A percentile compares a stretch with the other conserved stretches of the same genome.
phyloP scores from a whole-genome alignment of 2,888 invertebrate species.

The Abrostola triplasia region DNA sequence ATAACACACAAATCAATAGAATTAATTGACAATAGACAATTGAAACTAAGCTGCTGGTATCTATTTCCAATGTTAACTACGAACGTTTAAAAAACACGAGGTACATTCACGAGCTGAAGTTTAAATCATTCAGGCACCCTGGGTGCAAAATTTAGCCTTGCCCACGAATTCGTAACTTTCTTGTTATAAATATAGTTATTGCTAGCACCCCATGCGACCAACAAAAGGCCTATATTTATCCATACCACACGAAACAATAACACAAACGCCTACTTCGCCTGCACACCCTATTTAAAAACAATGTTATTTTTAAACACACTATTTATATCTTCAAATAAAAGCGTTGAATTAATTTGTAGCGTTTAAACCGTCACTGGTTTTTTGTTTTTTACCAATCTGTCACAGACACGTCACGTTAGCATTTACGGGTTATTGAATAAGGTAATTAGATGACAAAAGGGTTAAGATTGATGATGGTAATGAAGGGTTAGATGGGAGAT shows the following conservation, averaged over 20 bases:
- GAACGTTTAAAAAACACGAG: too few relatives aligned
- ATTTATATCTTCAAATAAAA: constrained; percentile 32
- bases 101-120: too few relatives aligned
- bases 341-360: constrained; percentile 44
- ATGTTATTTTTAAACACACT: constrained; percentile 36
- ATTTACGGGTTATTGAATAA: constrained; percentile 51
- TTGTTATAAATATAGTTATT: too few relatives aligned
- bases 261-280: constrained; percentile 1
- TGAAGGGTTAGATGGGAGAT: background rate
- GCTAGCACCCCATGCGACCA: background rate
- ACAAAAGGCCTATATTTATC: background rate
- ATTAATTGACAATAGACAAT: too few relatives aligned
- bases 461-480: constrained; percentile 34
- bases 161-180: too few relatives aligned
- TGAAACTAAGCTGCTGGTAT: too few relatives aligned
- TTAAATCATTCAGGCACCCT: too few relatives aligned
- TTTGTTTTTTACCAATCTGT: constrained; percentile 39
- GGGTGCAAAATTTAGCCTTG: too few relatives aligned
- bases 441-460: constrained; percentile 50
- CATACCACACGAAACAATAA: constrained; percentile 1
- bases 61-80: too few relatives aligned
- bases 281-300: constrained; percentile 16
- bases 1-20: too few relatives aligned
- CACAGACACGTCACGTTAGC: constrained; percentile 18
- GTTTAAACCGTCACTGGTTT: constrained; percentile 16